Percentiles rank a stretch among this genome's conserved stretches.
Conservation (phyloP, 1,140 invertebrate genomes). For the Drosophila athabasca region DNA sequence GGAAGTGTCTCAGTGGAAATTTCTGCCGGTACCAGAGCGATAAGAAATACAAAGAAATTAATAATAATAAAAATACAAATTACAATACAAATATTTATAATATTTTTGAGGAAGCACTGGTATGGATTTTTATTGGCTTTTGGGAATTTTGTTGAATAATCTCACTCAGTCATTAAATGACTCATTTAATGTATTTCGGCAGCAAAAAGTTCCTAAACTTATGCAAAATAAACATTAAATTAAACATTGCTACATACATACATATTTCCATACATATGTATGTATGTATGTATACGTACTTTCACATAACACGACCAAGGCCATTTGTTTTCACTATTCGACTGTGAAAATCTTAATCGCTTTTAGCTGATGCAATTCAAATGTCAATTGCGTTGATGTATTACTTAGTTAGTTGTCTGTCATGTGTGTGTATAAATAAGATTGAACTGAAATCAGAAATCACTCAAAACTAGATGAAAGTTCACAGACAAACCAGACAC, state of each 20-base stretch:
- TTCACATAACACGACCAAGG: conserved; percentile 19
- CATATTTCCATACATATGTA: too few species aligned
- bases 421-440: conserved; percentile 32
- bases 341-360: conserved; percentile 46
- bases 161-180: too few species aligned
- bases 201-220: background rate
- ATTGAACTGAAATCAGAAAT: conserved; percentile 13
- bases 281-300: background rate
- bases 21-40: too few species aligned
- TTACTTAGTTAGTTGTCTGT: conserved; percentile 16
- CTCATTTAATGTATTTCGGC: too few species aligned
- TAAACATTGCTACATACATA: too few species aligned
- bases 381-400: conserved; percentile 59
- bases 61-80: too few species aligned
- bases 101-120: too few species aligned
- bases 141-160: too few species aligned
- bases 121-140: too few species aligned
- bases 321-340: conserved; percentile 40
- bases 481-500: conserved; percentile 44
- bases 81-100: too few species aligned
- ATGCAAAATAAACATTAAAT: background rate
- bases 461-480: conserved; percentile 47
- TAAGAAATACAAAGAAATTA: too few species aligned
- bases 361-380: conserved; percentile 65
- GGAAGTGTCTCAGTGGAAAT: too few species aligned